These are phyloP conservation scores for Engystomops pustulosus DNA, from an alignment of 2,113 vertebrate genomes.

Conservation along the genomic window DNA sequence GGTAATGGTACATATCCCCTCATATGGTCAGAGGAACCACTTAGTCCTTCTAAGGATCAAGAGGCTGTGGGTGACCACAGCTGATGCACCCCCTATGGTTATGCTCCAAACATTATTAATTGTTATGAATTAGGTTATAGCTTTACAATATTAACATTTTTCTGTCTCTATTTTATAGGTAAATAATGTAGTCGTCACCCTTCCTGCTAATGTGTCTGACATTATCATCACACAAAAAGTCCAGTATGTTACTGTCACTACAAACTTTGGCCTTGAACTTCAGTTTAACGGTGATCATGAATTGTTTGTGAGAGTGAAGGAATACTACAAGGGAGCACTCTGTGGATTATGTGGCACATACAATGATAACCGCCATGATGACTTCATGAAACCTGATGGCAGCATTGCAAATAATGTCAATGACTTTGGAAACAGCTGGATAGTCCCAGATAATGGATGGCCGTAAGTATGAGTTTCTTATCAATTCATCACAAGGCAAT, in stretches of 20 bases:
- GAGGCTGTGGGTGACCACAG: too few species aligned
- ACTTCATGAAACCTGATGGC: slow-evolving; percentile 72
- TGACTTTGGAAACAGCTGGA: slow-evolving; percentile 78
- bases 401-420: slow-evolving; percentile 62
- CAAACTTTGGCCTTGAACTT: slow-evolving; percentile 75
- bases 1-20: too few species aligned
- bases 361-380: slow-evolving; percentile 72
- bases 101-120: too few species aligned
- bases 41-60: too few species aligned
- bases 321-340: slow-evolving; percentile 71
- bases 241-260: slow-evolving; percentile 66
- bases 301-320: slow-evolving; percentile 76
- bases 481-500: background rate
- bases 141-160: background rate
- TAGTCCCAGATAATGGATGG: slow-evolving; percentile 61
- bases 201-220: slow-evolving; percentile 43
- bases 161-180: background rate
- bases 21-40: too few species aligned
- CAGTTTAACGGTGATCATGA: slow-evolving; percentile 70
- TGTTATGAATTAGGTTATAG: background rate
- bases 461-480: slow-evolving; percentile 65
- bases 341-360: slow-evolving; percentile 80
- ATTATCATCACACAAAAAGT: slow-evolving; percentile 62
- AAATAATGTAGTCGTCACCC: slow-evolving; percentile 7
- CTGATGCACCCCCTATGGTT: too few species aligned